Percentiles rank a stretch among this genome's conserved stretches.
Evolutionary conservation across 2,888 invertebrate genomes (phyloP).

Genomic region (Drymonia ruficornis): DNA sequence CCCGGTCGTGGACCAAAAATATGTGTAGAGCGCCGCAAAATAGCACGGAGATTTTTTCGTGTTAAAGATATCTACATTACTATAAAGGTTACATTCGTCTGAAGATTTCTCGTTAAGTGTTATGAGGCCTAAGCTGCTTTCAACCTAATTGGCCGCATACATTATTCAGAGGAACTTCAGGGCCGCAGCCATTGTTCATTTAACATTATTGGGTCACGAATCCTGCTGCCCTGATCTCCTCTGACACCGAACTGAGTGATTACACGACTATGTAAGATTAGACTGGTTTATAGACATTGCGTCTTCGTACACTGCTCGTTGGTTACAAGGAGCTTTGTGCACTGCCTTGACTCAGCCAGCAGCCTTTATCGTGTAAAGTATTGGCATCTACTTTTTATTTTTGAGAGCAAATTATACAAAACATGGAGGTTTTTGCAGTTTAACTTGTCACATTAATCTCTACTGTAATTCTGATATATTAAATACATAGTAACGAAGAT

Average conservation of each 20-base stretch:
- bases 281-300: background rate
- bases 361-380: too few relatives aligned
- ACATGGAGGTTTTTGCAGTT: too few relatives aligned
- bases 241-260: background rate
- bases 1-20: too few relatives aligned
- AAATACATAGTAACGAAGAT: background rate
- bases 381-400: too few relatives aligned
- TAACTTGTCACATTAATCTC: too few relatives aligned
- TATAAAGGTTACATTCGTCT: background rate
- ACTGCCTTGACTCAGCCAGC: too few relatives aligned
- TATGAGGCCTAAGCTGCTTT: constrained; percentile 41
- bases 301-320: background rate
- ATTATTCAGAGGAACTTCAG: constrained; percentile 51
- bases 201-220: constrained; percentile 45
- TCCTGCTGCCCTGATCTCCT: constrained; percentile 12
- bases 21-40: background rate
- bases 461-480: background rate
- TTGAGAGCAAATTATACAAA: background rate
- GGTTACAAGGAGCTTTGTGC: too few relatives aligned
- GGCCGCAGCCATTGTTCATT: constrained; percentile 49
- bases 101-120: background rate
- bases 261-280: background rate
- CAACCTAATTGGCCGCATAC: constrained; percentile 56
- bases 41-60: background rate
- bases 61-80: background rate